Evolutionary conservation across 2,113 vertebrate species (phyloP).

Genomic region (Protobothrops mucrosquamatus): DNA sequence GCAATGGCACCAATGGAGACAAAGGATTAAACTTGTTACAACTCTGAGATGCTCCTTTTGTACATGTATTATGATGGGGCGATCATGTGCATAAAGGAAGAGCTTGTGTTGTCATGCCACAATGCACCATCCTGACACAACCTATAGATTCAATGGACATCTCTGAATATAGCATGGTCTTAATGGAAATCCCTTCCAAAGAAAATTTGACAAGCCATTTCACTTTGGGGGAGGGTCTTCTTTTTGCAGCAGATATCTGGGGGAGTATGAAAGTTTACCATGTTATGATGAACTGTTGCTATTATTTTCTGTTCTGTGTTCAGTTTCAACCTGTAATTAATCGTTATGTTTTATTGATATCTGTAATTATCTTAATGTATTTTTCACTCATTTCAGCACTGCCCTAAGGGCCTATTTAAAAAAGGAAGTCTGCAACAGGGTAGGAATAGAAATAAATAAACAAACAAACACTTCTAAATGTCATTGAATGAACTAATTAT

Average conservation of each 20-base stretch:
- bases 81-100: not conserved
- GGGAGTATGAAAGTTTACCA: not conserved
- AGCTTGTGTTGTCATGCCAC: not conserved
- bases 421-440: not conserved
- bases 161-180: not conserved
- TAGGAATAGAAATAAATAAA: not conserved
- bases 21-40: not conserved
- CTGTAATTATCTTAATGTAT: constrained; percentile 5
- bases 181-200: not conserved
- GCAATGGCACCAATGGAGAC: not conserved
- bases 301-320: not conserved
- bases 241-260: not conserved
- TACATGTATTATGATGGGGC: not conserved
- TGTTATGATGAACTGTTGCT: not conserved
- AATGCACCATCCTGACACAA: not conserved
- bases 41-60: not conserved
- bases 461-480: not conserved
- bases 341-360: not conserved
- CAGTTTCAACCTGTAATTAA: not conserved
- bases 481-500: not conserved
- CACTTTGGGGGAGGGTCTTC: not conserved
- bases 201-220: not conserved
- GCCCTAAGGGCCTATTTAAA: not conserved
- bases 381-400: not conserved
- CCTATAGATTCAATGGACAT: not conserved